A percentile compares a stretch with the other conserved stretches of the same genome.
These are phyloP conservation scores for Tillus elongatus DNA, from an alignment of 2,888 invertebrate genomes.

Conservation along the genomic window DNA sequence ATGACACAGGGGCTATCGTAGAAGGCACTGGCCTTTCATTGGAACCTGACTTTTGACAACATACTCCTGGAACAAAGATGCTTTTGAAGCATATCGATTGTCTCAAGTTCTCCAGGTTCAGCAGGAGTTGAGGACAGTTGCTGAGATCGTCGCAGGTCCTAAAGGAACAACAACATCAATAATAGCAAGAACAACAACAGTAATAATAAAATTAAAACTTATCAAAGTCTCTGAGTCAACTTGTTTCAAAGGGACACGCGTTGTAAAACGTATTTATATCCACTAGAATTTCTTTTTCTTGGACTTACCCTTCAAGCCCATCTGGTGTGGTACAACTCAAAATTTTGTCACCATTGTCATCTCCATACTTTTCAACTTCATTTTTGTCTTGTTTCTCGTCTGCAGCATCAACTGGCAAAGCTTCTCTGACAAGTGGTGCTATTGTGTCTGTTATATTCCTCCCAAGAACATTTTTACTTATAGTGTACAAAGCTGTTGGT, in stretches of 20 bases:
- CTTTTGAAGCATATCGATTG: slow-evolving; percentile 88
- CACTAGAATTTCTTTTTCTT: slow-evolving; percentile 1
- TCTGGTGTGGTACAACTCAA: slow-evolving; percentile 73
- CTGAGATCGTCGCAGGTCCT: slow-evolving; percentile 74
- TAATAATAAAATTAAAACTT: too few species aligned
- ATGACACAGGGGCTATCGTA: slow-evolving; percentile 20
- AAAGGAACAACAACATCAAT: slow-evolving; percentile 19
- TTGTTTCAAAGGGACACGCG: too few species aligned
- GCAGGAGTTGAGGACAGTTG: slow-evolving; percentile 74
- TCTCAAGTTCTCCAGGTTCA: slow-evolving; percentile 71
- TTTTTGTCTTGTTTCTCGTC: slow-evolving; percentile 22
- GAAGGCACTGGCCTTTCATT: slow-evolving; percentile 13
- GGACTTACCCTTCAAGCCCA: slow-evolving; percentile 55
- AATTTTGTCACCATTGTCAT: slow-evolving; percentile 44
- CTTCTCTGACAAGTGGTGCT: slow-evolving; percentile 58
- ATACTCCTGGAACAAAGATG: slow-evolving; percentile 84
- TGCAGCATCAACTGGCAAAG: slow-evolving; percentile 27
- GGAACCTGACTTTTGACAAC: slow-evolving; percentile 60
- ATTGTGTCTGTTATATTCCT: slow-evolving; percentile 73
- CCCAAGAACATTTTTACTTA: slow-evolving; percentile 70
- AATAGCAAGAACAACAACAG: too few species aligned
- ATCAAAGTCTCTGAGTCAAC: too few species aligned
- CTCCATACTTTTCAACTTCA: slow-evolving; percentile 34
- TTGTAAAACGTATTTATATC: neutral
- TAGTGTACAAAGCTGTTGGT: slow-evolving; percentile 67